These are phyloP conservation scores for Ernsta delagoae DNA, from an alignment of 2,888 invertebrate genomes.

Conservation along the genomic window DNA sequence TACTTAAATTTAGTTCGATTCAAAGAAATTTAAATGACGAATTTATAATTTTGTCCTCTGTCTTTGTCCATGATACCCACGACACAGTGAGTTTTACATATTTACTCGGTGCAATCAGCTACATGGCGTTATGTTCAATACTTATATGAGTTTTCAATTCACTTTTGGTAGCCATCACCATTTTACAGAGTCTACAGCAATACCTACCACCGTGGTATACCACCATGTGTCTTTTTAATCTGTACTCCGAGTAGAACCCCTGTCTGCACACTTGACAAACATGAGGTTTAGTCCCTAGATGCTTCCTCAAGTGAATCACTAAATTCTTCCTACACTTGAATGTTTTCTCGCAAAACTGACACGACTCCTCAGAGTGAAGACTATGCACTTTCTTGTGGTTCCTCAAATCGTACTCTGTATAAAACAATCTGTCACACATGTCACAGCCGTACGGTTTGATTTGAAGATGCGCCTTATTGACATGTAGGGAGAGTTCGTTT, in stretches of 20 bases:
- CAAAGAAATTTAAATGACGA: too few species aligned
- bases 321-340: constrained; percentile 65
- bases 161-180: constrained; percentile 56
- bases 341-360: constrained; percentile 65
- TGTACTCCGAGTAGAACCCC: constrained; percentile 60
- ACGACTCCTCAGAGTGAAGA: constrained; percentile 58
- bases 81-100: too few species aligned
- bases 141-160: constrained; percentile 62
- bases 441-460: constrained; percentile 76
- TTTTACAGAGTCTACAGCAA: constrained; percentile 67
- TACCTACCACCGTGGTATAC: constrained; percentile 65
- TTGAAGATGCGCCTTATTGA: constrained; percentile 74
- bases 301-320: constrained; percentile 71
- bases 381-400: constrained; percentile 68
- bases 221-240: constrained; percentile 63
- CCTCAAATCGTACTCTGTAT: constrained; percentile 66
- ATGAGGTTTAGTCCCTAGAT: constrained; percentile 69
- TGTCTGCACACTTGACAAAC: constrained; percentile 64
- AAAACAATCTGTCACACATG: constrained; percentile 75
- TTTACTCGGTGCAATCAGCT: constrained; percentile 34
- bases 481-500: constrained; percentile 69
- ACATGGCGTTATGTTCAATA: constrained; percentile 61
- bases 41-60: too few species aligned
- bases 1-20: too few species aligned
- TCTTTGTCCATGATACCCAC: too few species aligned